phyloP scores from a whole-genome alignment of 2,888 invertebrate species.

The Siphonodentalium dalli region DNA sequence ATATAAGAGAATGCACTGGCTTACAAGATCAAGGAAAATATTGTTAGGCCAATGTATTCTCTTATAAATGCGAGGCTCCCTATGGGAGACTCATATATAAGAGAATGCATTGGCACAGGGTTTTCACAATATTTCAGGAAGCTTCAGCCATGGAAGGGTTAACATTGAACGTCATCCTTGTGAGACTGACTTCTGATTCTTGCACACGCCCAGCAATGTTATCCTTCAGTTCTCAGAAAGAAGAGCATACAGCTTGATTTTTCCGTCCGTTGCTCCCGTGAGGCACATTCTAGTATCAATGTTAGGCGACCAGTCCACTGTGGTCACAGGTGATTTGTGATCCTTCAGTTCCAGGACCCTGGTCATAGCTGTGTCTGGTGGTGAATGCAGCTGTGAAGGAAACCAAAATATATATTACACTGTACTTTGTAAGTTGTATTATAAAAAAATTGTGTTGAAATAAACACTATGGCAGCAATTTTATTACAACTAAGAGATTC shows the following conservation, averaged over 20 bases:
- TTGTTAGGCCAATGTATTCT: no score
- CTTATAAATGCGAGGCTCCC: no score
- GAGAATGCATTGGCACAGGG: no score
- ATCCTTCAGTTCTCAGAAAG: slow-evolving; percentile 51
- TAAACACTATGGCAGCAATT: neutral
- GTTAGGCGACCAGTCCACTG: slow-evolving; percentile 72
- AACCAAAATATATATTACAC: neutral
- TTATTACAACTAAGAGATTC: neutral
- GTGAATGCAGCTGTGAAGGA: slow-evolving; percentile 2
- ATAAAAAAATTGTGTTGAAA: neutral
- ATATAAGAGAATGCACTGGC: no score
- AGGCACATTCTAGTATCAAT: slow-evolving; percentile 71
- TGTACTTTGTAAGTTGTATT: neutral
- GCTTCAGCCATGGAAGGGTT: no score
- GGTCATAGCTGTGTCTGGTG: slow-evolving; percentile 26
- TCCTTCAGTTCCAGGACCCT: slow-evolving; percentile 68
- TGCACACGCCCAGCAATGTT: no score
- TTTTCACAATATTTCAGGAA: no score
- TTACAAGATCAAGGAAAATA: no score
- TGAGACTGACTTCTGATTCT: no score
- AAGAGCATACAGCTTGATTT: slow-evolving; percentile 70
- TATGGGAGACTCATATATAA: no score
- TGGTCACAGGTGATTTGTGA: slow-evolving; percentile 69
- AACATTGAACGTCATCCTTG: no score
- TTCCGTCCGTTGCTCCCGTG: slow-evolving; percentile 71